Conservation (phyloP, 2,113 vertebrate genomes). For the Oreochromis aureus region DNA sequence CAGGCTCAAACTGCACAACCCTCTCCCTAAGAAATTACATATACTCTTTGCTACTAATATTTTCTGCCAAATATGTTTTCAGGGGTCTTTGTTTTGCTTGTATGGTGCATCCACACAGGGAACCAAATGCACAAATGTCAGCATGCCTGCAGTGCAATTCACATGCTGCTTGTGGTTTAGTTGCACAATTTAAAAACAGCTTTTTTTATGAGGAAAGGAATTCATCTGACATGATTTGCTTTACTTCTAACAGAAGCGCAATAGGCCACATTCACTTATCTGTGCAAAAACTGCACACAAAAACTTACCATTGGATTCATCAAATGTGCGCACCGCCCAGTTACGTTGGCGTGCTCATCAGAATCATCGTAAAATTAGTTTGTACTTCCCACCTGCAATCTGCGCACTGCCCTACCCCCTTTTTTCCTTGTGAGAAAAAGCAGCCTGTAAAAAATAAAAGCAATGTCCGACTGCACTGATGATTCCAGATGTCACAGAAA, state of each 20-base stretch:
- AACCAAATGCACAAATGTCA: neutral
- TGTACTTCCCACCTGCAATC: neutral
- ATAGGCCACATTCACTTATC: neutral
- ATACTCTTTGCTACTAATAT: neutral
- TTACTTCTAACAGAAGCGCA: neutral
- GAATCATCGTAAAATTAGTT: neutral
- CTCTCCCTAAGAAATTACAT: neutral
- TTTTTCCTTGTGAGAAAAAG: neutral
- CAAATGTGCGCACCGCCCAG: neutral
- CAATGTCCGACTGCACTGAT: neutral
- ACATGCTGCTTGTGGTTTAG: neutral
- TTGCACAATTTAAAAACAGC: neutral
- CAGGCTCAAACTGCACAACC: neutral
- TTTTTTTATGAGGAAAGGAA: neutral
- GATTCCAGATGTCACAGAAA: neutral
- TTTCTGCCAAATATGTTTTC: neutral
- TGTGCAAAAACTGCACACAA: neutral
- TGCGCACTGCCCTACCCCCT: neutral
- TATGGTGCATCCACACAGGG: neutral
- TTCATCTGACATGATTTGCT: neutral
- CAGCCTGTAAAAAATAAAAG: neutral
- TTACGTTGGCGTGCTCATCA: neutral
- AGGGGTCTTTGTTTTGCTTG: neutral
- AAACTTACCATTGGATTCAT: neutral
- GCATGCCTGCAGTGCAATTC: neutral